These are phyloP conservation scores for Pristionchus japonicus DNA, from an alignment of 2,888 invertebrate species.

Conservation along the genomic window DNA sequence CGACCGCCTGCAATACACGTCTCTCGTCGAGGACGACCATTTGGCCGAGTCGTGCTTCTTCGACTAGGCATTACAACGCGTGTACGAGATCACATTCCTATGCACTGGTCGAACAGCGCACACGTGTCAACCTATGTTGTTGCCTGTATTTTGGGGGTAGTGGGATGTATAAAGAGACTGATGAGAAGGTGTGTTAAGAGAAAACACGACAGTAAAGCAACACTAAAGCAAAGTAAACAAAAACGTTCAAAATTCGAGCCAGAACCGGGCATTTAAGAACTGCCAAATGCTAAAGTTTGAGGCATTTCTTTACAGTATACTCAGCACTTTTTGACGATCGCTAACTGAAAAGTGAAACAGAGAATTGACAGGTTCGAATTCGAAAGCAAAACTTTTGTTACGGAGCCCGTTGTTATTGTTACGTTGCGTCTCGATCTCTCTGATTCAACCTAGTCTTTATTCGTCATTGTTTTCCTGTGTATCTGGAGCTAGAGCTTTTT, in stretches of 20 bases:
- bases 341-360: too few relatives aligned
- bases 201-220: background rate
- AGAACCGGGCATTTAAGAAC: background rate
- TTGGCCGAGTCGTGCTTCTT: background rate
- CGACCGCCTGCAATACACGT: conserved; percentile 27
- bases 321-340: too few relatives aligned
- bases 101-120: background rate
- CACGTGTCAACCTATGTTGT: conserved; percentile 15
- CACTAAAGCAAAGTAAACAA: background rate
- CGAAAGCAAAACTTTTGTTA: too few relatives aligned
- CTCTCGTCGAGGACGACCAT: conserved; percentile 42
- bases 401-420: too few relatives aligned
- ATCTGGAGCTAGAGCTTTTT: background rate
- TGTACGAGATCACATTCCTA: background rate
- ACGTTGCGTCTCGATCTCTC: too few relatives aligned
- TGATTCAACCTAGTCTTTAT: too few relatives aligned
- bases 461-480: too few relatives aligned
- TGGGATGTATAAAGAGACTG: background rate
- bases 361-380: too few relatives aligned
- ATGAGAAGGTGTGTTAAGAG: background rate
- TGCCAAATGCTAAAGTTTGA: background rate
- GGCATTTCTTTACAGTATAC: background rate
- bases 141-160: background rate
- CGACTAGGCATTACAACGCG: background rate
- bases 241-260: background rate